Evolutionary conservation across 2,797 vertebrate genomes (phyloP), one percentile per base, ranked within the genome.

Genomic region (Halcyon badia): DNA sequence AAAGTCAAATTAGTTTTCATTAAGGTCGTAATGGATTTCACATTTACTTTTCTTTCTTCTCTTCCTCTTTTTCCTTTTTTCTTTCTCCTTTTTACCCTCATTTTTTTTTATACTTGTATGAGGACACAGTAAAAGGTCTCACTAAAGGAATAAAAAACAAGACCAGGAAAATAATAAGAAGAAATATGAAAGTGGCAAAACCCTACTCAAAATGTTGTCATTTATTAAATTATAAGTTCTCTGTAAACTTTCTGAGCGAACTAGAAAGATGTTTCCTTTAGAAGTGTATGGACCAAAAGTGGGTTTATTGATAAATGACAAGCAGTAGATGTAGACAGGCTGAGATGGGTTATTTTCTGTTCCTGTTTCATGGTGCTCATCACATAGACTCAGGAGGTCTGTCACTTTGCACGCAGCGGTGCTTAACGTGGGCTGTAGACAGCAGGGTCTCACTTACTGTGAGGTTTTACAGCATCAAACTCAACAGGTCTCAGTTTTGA

Each of bases 21-120:
- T 35, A 71, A 5, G 18, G 5, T 33, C 1, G 0, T 13, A 71
- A 91, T 7, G 21, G 0, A 0, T 58, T 77, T 62, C 2, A 3
- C 21, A 20, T 51, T 14, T 72, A 4, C 4, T 87, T 85, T 83
- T 52, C 20, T 44, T 73, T 46, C 17, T 80, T 18, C 11, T 52
- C 15, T 37, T 10, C 6, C 4, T 35, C 10, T 35, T 77, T 71
- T 51, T 35, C 20, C 2, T 58, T 61, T 89, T 33, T 7, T 65
- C 9, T 41, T 80, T 72, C 30, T 49, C 6, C 54, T 51, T 37
- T 56, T 69, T 15, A 22, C 18, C 3, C 4, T 51, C 4, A 6
- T 5, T 14, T 56, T 73, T 37, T 86, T 88, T 44, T 6, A 28
- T 65, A 8, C 3, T 70, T 42, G 2, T 44, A 37, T 35, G 9